These are phyloP conservation scores for Phortica okadai DNA, from an alignment of 2,888 invertebrate species.

Conservation along the genomic window DNA sequence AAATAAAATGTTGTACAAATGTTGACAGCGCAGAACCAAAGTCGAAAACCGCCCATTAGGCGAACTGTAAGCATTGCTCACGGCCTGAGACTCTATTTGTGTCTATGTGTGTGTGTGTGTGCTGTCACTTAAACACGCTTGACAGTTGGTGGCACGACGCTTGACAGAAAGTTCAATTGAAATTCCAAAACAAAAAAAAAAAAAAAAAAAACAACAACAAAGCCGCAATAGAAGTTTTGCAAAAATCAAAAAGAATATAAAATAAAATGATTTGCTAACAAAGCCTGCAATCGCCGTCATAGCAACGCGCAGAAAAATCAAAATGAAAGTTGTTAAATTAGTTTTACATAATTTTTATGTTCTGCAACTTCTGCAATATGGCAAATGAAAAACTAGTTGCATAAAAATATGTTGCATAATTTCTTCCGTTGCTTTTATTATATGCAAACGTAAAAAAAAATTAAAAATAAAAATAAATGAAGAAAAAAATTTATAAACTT, in stretches of 20 bases:
- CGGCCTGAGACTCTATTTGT: background rate
- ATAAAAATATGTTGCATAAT: conserved; percentile 9
- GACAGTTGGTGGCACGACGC: conserved; percentile 59
- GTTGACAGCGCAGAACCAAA: conserved; percentile 56
- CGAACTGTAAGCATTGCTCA: conserved; percentile 10
- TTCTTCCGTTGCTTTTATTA: background rate
- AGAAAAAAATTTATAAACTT: background rate
- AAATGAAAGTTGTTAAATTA: conserved; percentile 28
- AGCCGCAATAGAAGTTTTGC: conserved; percentile 30
- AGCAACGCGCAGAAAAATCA: background rate
- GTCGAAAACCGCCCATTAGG: conserved; percentile 14
- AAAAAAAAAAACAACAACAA: conserved; percentile 43
- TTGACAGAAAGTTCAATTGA: conserved; percentile 68
- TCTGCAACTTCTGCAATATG: conserved; percentile 6
- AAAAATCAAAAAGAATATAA: conserved; percentile 29
- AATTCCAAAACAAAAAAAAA: conserved; percentile 50
- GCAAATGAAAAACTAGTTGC: background rate
- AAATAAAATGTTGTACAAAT: conserved; percentile 68
- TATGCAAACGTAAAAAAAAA: background rate
- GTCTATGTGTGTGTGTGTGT: too few relatives aligned
- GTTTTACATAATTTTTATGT: conserved; percentile 30
- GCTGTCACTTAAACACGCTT: conserved; percentile 38
- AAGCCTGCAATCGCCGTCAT: background rate
- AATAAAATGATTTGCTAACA: conserved; percentile 1
- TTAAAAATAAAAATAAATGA: background rate